These are phyloP conservation scores for Bruchidius siliquastri DNA, from an alignment of 2,888 invertebrate species.

Conservation along the genomic window DNA sequence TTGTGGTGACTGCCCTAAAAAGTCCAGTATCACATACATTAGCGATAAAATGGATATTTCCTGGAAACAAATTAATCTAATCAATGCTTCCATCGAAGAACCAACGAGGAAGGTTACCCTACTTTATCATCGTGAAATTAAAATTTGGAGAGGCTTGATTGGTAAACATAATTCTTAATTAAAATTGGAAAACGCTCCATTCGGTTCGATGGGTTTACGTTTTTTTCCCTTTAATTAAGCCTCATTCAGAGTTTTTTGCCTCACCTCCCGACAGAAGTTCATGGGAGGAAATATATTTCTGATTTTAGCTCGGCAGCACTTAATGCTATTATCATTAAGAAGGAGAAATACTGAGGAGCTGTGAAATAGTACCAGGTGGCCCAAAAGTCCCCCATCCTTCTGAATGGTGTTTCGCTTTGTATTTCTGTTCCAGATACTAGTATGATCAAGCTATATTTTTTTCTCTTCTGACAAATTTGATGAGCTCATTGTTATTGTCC, in stretches of 20 bases:
- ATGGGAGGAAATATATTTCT: not conserved
- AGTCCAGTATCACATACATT: too few relatives aligned
- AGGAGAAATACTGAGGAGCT: not conserved
- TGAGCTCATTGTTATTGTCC: too few relatives aligned
- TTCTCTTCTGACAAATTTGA: too few relatives aligned
- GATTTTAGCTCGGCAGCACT: not conserved
- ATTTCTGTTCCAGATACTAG: too few relatives aligned
- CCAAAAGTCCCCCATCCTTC: not conserved
- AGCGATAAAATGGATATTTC: not conserved
- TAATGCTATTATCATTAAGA: not conserved
- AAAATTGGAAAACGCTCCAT: not conserved
- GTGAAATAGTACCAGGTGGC: not conserved
- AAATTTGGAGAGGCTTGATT: not conserved
- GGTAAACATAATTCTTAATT: not conserved
- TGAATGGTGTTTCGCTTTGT: too few relatives aligned
- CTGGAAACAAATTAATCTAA: not conserved
- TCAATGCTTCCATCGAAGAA: not conserved
- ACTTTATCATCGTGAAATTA: not conserved
- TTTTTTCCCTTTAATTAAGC: not conserved
- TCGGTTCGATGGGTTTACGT: not conserved
- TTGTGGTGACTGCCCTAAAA: too few relatives aligned
- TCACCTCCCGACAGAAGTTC: not conserved
- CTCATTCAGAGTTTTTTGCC: not conserved
- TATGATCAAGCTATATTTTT: too few relatives aligned
- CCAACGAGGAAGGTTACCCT: not conserved